phyloP scores from a whole-genome alignment of 2,797 vertebrate species.

The Alectoris magna region DNA sequence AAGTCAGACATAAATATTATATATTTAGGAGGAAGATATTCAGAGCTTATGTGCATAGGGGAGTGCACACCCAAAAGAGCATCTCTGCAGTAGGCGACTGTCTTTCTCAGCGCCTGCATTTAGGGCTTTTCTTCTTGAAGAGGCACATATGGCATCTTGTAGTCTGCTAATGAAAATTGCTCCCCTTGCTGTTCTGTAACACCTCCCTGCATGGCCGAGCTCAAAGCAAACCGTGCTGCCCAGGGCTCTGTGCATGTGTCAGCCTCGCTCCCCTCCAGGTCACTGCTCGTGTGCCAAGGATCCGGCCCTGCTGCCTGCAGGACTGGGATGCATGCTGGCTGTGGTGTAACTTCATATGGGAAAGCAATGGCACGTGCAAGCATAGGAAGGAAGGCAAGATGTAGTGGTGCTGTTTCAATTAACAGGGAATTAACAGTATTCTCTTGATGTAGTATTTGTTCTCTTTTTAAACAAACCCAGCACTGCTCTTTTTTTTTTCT shows the following conservation, averaged over 20 bases:
- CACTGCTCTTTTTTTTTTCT: background rate
- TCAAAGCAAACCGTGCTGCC: background rate
- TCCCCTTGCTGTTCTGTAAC: background rate
- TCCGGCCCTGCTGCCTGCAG: background rate
- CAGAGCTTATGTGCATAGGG: rapidly evolving
- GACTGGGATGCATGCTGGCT: rapidly evolving
- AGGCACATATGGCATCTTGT: background rate
- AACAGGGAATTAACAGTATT: background rate
- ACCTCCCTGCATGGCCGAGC: background rate
- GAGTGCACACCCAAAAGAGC: background rate
- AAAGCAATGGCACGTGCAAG: background rate
- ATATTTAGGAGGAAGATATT: background rate
- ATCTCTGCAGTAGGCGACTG: background rate
- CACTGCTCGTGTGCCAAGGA: background rate
- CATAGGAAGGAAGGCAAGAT: background rate
- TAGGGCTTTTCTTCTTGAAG: background rate
- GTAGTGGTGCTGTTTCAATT: background rate
- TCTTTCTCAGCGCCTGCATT: background rate
- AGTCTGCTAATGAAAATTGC: background rate
- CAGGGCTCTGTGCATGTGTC: background rate
- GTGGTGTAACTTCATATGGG: rapidly evolving
- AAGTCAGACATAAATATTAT: background rate
- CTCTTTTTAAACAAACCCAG: background rate
- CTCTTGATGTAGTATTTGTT: background rate
- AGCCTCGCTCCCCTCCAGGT: background rate